Evolutionary conservation across 2,888 invertebrate species (phyloP).

Genomic region (Isoperla grammatica): DNA sequence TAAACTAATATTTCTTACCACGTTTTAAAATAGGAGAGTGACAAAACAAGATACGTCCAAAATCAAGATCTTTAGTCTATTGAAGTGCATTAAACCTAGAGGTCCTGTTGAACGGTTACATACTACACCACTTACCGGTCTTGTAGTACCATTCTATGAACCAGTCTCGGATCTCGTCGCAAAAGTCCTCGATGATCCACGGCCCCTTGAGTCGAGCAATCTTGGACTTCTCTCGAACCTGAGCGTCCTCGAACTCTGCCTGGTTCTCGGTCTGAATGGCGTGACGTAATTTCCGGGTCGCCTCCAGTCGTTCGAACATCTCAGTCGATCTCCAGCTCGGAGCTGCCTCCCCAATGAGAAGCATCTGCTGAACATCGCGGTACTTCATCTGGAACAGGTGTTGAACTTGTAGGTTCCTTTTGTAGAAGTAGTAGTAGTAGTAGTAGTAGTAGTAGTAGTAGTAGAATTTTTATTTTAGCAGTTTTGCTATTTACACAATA

Average conservation of each 20-base stretch:
- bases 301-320: conserved; percentile 23
- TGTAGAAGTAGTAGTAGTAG: no score
- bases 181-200: conserved; percentile 66
- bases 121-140: conserved; percentile 37
- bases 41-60: no score
- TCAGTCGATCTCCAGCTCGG: conserved; percentile 47
- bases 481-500: no score
- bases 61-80: no score
- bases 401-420: no score
- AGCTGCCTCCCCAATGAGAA: conserved; percentile 52
- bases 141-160: conserved; percentile 59
- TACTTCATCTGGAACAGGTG: conserved; percentile 39
- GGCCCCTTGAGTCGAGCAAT: conserved; percentile 36
- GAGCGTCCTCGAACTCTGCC: conserved; percentile 8
- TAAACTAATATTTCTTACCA: no score
- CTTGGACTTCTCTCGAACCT: conserved; percentile 15
- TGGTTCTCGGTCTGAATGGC: not conserved
- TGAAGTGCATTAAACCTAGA: no score
- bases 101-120: no score
- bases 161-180: conserved; percentile 71
- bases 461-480: no score
- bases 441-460: no score
- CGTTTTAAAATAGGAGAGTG: no score
- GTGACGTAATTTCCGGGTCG: not conserved
- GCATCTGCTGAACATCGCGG: conserved; percentile 45